A percentile compares a stretch with the other conserved stretches of the same genome.
phyloP scores from a whole-genome alignment of 2,113 vertebrate genomes.

The Stegostoma tigrinum region DNA sequence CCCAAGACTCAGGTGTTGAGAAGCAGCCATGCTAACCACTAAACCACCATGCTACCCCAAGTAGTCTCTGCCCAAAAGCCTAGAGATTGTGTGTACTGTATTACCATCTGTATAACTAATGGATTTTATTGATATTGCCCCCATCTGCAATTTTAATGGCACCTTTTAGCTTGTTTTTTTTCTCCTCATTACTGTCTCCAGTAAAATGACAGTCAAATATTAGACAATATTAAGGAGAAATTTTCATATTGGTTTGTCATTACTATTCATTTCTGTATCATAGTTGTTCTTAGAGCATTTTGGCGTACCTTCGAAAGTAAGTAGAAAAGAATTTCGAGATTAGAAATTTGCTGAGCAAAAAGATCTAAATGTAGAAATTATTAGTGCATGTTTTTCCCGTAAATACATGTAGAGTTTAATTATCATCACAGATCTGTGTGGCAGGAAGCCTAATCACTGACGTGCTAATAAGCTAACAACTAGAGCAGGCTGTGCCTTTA shows the following conservation, averaged over 20 bases:
- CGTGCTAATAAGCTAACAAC: not conserved
- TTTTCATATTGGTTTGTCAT: not conserved
- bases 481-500: not conserved
- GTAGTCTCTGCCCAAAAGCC: not conserved
- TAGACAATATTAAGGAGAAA: not conserved
- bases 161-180: not conserved
- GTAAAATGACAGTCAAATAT: not conserved
- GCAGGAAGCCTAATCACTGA: not conserved
- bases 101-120: not conserved
- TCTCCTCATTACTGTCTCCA: not conserved
- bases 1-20: too few species aligned
- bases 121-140: not conserved
- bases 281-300: not conserved
- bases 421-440: not conserved
- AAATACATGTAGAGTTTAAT: not conserved
- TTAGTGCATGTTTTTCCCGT: not conserved
- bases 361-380: not conserved
- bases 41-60: too few species aligned
- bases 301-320: not conserved
- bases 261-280: not conserved
- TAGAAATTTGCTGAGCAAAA: slow-evolving; percentile 13
- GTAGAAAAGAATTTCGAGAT: not conserved
- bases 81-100: not conserved
- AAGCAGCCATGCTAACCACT: too few species aligned
- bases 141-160: not conserved